These are phyloP conservation scores for Agrotis segetum DNA, from an alignment of 2,888 invertebrate genomes.

Conservation along the genomic window DNA sequence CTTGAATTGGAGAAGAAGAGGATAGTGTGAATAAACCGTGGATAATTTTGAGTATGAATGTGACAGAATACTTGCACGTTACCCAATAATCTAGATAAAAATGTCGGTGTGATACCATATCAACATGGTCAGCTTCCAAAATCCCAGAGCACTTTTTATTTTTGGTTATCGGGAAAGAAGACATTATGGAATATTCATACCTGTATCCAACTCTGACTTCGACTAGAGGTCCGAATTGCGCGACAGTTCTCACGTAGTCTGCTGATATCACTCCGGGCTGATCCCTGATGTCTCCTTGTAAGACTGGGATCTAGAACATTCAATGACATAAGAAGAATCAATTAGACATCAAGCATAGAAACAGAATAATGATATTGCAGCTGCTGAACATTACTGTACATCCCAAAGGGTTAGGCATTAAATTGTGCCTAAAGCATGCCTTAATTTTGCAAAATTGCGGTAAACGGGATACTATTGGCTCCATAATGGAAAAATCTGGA, in stretches of 20 bases:
- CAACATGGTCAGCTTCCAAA: too few species aligned
- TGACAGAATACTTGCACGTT: too few species aligned
- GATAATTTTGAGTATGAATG: background rate
- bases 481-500: background rate
- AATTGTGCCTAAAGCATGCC: background rate
- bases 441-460: background rate
- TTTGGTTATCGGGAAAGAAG: background rate
- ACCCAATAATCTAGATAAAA: too few species aligned
- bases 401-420: background rate
- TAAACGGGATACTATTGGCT: too few species aligned
- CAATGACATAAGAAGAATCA: background rate
- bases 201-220: conserved; percentile 87
- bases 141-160: too few species aligned
- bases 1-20: background rate
- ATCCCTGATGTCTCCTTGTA: conserved; percentile 80
- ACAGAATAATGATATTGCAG: background rate
- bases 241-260: conserved; percentile 90
- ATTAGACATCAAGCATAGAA: background rate
- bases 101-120: too few species aligned
- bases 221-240: conserved; percentile 91
- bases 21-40: background rate
- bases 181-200: conserved; percentile 61
- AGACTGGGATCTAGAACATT: conserved; percentile 79
- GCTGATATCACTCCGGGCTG: conserved; percentile 91
- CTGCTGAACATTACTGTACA: background rate